Conservation (phyloP, 1,140 invertebrate genomes). For the Mylabris phalerata region DNA sequence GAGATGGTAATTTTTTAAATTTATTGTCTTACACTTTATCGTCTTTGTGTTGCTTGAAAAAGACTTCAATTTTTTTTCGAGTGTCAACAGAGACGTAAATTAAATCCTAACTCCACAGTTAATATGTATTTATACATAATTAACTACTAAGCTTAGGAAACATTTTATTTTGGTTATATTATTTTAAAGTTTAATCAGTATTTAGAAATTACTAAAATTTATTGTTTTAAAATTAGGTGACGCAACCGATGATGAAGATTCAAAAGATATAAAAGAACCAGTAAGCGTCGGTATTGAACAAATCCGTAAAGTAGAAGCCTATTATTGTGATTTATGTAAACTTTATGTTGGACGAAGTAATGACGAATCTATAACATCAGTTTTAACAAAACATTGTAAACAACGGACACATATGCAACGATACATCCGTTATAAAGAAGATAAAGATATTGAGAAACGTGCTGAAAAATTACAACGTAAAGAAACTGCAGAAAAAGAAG, state of each 20-base stretch:
- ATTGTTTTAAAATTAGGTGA: slow-evolving; percentile 5
- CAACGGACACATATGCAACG: slow-evolving; percentile 62
- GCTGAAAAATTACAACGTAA: slow-evolving; percentile 60
- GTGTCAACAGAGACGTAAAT: slow-evolving; percentile 25
- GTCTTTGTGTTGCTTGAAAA: slow-evolving; percentile 22
- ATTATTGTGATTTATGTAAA: slow-evolving; percentile 67
- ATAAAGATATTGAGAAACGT: slow-evolving; percentile 57
- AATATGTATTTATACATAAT: background rate
- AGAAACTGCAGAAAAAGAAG: slow-evolving; percentile 35
- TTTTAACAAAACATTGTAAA: slow-evolving; percentile 61
- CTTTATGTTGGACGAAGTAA: slow-evolving; percentile 59
- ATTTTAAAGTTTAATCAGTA: background rate
- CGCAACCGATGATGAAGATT: slow-evolving; percentile 51
- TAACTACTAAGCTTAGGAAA: slow-evolving; percentile 5
- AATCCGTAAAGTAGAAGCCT: slow-evolving; percentile 66
- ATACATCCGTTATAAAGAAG: slow-evolving; percentile 66
- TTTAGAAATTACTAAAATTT: too few species aligned
- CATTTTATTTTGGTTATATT: slow-evolving; percentile 1
- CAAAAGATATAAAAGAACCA: slow-evolving; percentile 49
- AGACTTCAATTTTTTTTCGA: slow-evolving; percentile 22
- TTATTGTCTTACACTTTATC: slow-evolving; percentile 2
- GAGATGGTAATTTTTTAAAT: slow-evolving; percentile 53
- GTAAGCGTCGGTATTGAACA: slow-evolving; percentile 70
- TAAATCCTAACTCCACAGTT: slow-evolving; percentile 14
- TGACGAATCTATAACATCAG: slow-evolving; percentile 49